Evolutionary conservation across 2,797 vertebrate species (phyloP).

Genomic region (Ctenochaetus hawaiiensis): DNA sequence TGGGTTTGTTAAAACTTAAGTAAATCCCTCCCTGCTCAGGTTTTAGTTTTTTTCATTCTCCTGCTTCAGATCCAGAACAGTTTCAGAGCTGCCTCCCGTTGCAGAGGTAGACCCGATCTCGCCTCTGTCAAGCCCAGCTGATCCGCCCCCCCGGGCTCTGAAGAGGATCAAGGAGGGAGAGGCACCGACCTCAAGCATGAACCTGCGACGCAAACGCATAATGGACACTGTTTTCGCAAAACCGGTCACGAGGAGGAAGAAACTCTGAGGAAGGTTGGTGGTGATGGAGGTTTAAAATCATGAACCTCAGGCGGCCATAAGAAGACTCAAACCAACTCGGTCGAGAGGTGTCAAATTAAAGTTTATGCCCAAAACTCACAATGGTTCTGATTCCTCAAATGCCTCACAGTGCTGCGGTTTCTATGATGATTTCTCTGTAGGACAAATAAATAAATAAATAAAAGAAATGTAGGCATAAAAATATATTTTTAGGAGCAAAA

Average conservation of each 20-base stretch:
- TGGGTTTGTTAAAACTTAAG: no score
- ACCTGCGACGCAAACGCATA: slow-evolving; percentile 87
- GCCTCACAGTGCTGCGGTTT: slow-evolving; percentile 45
- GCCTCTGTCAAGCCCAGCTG: slow-evolving; percentile 88
- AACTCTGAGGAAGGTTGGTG: slow-evolving; percentile 81
- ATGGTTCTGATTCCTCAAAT: slow-evolving; percentile 42
- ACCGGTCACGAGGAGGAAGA: slow-evolving; percentile 93
- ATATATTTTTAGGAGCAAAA: slow-evolving; percentile 62
- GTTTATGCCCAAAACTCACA: slow-evolving; percentile 27
- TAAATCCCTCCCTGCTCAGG: not conserved
- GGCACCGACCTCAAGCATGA: slow-evolving; percentile 73
- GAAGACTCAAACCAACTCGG: slow-evolving; percentile 31
- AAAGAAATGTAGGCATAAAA: slow-evolving; percentile 36
- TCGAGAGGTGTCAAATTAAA: slow-evolving; percentile 40
- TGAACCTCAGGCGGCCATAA: slow-evolving; percentile 50
- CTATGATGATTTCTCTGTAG: slow-evolving; percentile 32
- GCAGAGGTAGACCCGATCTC: slow-evolving; percentile 90
- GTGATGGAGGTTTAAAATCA: slow-evolving; percentile 19
- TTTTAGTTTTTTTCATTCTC: not conserved
- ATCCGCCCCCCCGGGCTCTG: slow-evolving; percentile 44
- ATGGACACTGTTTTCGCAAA: slow-evolving; percentile 89
- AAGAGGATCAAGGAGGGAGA: slow-evolving; percentile 75
- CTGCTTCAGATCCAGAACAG: slow-evolving; percentile 81
- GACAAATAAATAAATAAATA: slow-evolving; percentile 10
- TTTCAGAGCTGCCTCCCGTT: slow-evolving; percentile 83